Conservation (phyloP, 2,888 invertebrate species). For the Acronicta leporina region DNA sequence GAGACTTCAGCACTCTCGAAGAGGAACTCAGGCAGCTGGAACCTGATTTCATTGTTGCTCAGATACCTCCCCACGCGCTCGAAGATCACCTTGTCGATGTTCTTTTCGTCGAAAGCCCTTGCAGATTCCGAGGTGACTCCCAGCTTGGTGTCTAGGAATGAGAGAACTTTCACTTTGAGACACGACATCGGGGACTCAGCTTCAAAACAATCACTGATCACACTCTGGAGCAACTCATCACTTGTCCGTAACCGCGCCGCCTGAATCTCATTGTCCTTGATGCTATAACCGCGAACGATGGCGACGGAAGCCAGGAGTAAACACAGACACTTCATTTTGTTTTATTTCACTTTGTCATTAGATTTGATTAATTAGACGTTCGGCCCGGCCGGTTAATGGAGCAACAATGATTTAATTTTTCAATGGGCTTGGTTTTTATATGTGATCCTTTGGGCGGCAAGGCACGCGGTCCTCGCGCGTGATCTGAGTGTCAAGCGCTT, state of each 20-base stretch:
- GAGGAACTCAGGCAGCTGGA: constrained; percentile 92
- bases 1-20: constrained; percentile 91
- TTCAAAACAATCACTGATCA: constrained; percentile 92
- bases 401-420: constrained; percentile 89
- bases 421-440: constrained; percentile 92
- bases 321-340: constrained; percentile 86
- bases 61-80: constrained; percentile 92
- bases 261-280: constrained; percentile 88
- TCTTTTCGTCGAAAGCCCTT: constrained; percentile 89
- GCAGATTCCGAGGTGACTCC: constrained; percentile 90
- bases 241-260: constrained; percentile 90
- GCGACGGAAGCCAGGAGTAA: constrained; percentile 87
- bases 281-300: constrained; percentile 83
- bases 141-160: constrained; percentile 92
- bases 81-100: constrained; percentile 93
- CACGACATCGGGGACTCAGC: constrained; percentile 91
- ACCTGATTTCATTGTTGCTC: constrained; percentile 92
- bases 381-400: constrained; percentile 84
- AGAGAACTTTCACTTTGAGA: constrained; percentile 93
- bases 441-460: constrained; percentile 88
- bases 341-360: constrained; percentile 80
- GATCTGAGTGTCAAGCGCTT: constrained; percentile 75
- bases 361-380: constrained; percentile 84
- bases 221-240: constrained; percentile 92
- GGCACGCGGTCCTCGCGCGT: constrained; percentile 79